Evolutionary conservation across 1,140 invertebrate species (phyloP).

Genomic region (Caerostris darwini): DNA sequence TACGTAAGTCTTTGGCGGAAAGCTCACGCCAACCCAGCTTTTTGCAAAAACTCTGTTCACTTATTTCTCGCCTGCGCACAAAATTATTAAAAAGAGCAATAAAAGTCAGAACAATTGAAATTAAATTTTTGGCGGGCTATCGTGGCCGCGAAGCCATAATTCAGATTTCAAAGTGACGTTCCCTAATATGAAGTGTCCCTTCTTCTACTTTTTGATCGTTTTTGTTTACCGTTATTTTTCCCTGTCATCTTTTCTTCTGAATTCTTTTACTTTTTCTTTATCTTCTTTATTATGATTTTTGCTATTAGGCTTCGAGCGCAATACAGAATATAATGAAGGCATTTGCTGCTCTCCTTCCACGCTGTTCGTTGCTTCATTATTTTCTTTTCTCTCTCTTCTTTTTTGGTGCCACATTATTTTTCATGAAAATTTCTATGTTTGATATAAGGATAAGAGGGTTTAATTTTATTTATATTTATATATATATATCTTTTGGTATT

Average conservation of each 20-base stretch:
- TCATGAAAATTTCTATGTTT: constrained; percentile 66
- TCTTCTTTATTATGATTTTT: constrained; percentile 59
- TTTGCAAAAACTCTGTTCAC: background rate
- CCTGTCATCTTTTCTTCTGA: background rate
- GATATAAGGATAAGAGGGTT: background rate
- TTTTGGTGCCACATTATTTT: constrained; percentile 73
- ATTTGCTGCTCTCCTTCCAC: constrained; percentile 7
- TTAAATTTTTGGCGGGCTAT: constrained; percentile 71
- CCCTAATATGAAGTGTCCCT: constrained; percentile 76
- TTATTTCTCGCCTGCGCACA: constrained; percentile 17
- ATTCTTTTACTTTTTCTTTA: constrained; percentile 47
- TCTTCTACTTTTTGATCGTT: constrained; percentile 53
- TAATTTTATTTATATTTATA: too few relatives aligned
- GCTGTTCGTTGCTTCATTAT: background rate
- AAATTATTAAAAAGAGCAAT: constrained; percentile 40
- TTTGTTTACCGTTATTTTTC: constrained; percentile 64
- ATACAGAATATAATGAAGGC: constrained; percentile 76
- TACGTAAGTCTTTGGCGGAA: constrained; percentile 38
- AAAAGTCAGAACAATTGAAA: constrained; percentile 70
- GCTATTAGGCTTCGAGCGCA: constrained; percentile 52
- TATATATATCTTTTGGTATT: constrained; percentile 53
- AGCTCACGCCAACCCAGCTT: constrained; percentile 22
- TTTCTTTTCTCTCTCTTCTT: background rate
- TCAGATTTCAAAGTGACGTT: constrained; percentile 77
- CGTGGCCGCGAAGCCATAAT: constrained; percentile 29